A percentile compares a stretch with the other conserved stretches of the same genome.
These are phyloP conservation scores for Austrolebias charrua DNA, from an alignment of 2,797 vertebrate genomes.

Conservation along the genomic window DNA sequence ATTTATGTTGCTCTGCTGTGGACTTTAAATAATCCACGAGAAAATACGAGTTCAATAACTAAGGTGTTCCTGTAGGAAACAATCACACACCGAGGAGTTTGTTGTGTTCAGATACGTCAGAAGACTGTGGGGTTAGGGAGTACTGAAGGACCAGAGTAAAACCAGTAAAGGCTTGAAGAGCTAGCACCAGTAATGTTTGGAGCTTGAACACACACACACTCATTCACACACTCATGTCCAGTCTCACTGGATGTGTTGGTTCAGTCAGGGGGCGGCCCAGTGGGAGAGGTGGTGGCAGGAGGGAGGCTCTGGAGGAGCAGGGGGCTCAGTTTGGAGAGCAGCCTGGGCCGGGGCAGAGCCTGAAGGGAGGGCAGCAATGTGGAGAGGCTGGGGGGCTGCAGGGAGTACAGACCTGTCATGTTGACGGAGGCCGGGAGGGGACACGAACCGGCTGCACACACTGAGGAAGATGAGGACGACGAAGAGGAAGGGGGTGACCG, in stretches of 20 bases:
- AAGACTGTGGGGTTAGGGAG: not conserved
- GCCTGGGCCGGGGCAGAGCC: constrained; percentile 63
- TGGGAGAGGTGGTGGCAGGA: constrained; percentile 54
- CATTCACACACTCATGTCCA: constrained; percentile 1
- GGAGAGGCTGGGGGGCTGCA: constrained; percentile 73
- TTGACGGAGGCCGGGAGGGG: constrained; percentile 81
- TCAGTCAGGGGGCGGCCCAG: constrained; percentile 62
- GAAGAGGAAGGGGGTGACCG: constrained; percentile 74
- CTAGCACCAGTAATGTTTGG: constrained; percentile 60
- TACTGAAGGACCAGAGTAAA: not conserved
- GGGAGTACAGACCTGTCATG: constrained; percentile 87
- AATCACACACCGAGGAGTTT: not conserved
- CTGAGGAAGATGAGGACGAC: constrained; percentile 74
- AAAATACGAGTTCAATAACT: constrained; percentile 12
- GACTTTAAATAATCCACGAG: too few relatives aligned
- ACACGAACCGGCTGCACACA: constrained; percentile 70
- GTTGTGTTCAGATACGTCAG: constrained; percentile 12
- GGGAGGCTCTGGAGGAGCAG: constrained; percentile 71
- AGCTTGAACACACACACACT: not conserved
- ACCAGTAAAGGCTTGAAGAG: constrained; percentile 17
- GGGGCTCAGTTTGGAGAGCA: constrained; percentile 70
- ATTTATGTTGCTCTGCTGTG: constrained; percentile 1
- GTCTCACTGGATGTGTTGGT: constrained; percentile 21
- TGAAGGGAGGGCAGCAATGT: constrained; percentile 77
- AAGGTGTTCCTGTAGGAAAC: not conserved